Evolutionary conservation across 1,140 invertebrate genomes (phyloP), one percentile per base, ranked within the genome.

Genomic region (Drosophila pallidifrons): DNA sequence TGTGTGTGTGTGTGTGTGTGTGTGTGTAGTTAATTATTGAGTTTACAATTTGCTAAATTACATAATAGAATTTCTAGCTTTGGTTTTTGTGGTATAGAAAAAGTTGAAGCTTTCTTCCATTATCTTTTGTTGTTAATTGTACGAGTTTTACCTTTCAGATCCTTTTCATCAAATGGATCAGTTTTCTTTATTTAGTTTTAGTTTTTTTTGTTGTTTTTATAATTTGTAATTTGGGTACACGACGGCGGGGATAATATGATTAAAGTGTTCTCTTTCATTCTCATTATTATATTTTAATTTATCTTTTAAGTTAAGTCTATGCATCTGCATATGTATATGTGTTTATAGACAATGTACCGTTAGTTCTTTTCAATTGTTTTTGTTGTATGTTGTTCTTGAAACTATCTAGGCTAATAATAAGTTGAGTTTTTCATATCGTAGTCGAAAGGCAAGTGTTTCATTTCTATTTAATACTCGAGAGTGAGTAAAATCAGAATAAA

Each of bases 171-270:
- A 38, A 10, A 38, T 11, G 35, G 35, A 2, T 38, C 8, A 10
- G 10, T 38, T 3, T 2, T 7, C 35, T 38, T 38, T 38, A 10
- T 38, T 35, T 32, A 41, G 15, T 20, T 70, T 54, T 54, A 35
- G 15, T 71, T 79, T 63, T 49, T 78, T 75, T 2, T 20, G 45
- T 68, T 52, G 20, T 65, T 32, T 52, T 47, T 74, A 65, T 71
- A 68, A 67, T 82, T 79, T 75, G 74, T 82, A 82, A 85, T 79
- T 89, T 77, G 83, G 83, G 83, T 88, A 88, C 85, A 89, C 83
- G 83, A 88, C 83, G 83, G 83, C 83, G 83, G 83, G 83, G 83
- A 88, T 88, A 88, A 88, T 88, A 88, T 88, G 83, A 88, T 88
- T 88, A 83, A 88, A 87, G 83, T 87, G 72, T 83, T 79, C 72